Base-by-base conservation (phyloP, 2,113 vertebrate genomes). In the Syrrhaptes paradoxus region DNA sequence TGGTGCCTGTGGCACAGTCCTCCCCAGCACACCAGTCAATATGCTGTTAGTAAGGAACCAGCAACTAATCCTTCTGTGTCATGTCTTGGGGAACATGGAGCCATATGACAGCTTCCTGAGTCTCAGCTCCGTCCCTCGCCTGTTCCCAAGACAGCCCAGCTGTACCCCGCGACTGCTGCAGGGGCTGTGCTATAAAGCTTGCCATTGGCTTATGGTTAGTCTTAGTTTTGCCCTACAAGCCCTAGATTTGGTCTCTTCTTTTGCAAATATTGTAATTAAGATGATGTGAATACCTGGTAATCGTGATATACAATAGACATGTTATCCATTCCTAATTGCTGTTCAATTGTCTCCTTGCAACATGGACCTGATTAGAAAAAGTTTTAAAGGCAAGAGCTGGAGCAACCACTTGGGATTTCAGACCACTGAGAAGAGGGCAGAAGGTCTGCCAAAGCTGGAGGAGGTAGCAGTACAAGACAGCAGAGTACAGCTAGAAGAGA, bases 291-390 rank as follows among this genome's bases (percentile, higher is more conserved):
- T 75, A 49, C 29, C 92, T 61, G 85, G 87, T 89, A 87, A 93
- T 81, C 70, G 75, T 68, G 57, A 78, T 71, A 73, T 93, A 54
- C 38, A 61, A 41, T 78, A 90, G 54, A 48, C 36, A 68, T 75
- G 59, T 80, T 88, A 86, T 81, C 68, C 51, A 57, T 84, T 89
- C 52, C 34, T 95, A 90, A 93, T 87, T 89, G 76, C 52, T 81
- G 18, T 57, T 90, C 80, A 84, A 31, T 65, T 78, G 36, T 77
- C 28, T 94, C 48, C 62, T 72, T 68, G 70, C 32, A 72, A 57
- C 49, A 31, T 0, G 0, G 17, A 79, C 51, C 52, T 75, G 66
- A 85, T 85, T 67, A 85, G 43, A 83, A 49, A 25, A 52, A 84
- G 34, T 71, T 52, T 86, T 71, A 63, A 90, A 78, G 52, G 45